These are phyloP conservation scores for Protula sp. DNA, from an alignment of 2,888 invertebrate genomes.

Conservation along the genomic window DNA sequence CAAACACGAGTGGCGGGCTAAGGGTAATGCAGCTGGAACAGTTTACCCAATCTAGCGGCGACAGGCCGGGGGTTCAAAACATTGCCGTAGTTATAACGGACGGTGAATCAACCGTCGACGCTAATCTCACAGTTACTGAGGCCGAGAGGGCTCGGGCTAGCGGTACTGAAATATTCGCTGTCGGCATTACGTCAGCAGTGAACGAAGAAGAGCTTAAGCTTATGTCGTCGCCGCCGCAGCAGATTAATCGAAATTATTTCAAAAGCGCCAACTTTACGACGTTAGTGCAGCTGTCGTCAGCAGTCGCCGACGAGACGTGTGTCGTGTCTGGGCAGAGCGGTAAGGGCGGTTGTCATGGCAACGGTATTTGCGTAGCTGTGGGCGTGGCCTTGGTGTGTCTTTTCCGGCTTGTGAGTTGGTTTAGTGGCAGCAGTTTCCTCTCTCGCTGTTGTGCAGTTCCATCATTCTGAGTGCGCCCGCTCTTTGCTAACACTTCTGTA, in stretches of 20 bases:
- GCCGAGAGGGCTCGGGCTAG: constrained; percentile 2
- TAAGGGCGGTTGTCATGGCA: too few species aligned
- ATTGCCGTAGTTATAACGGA: constrained; percentile 17
- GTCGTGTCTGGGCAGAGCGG: too few species aligned
- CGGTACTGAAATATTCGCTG: constrained; percentile 7
- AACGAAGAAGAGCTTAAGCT: constrained; percentile 5
- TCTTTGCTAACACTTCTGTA: too few species aligned
- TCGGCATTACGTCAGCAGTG: constrained; percentile 10
- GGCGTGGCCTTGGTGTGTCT: too few species aligned
- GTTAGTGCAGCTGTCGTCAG: background rate
- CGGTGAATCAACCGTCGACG: constrained; percentile 3
- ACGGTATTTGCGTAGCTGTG: too few species aligned
- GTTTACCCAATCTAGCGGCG: constrained; percentile 7
- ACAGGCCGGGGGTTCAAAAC: constrained; percentile 6
- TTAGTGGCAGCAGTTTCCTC: too few species aligned
- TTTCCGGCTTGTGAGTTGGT: too few species aligned
- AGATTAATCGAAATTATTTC: constrained; percentile 22
- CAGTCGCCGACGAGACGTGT: background rate
- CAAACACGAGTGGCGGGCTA: constrained; percentile 12
- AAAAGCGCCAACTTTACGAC: constrained; percentile 16
- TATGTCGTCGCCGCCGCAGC: constrained; percentile 11
- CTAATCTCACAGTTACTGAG: background rate
- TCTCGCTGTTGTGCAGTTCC: too few species aligned
- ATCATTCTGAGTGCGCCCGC: too few species aligned
- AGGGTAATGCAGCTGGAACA: constrained; percentile 5